These are phyloP conservation scores for Thunnus maccoyii DNA, from an alignment of 2,113 vertebrate species.

Conservation along the genomic window DNA sequence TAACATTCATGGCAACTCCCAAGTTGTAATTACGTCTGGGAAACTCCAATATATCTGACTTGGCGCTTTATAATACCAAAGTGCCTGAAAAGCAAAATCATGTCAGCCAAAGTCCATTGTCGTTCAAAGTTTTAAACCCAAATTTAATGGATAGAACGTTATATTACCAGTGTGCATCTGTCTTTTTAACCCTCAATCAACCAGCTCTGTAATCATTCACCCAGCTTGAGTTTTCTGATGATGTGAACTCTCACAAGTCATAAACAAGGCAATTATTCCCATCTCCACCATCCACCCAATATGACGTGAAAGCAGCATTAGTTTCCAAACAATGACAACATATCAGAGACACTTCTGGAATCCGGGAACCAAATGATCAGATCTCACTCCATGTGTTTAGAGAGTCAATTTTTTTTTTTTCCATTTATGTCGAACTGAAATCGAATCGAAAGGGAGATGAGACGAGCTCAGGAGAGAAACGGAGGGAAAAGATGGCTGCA, in stretches of 20 bases:
- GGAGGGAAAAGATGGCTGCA: not conserved
- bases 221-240: too few relatives aligned
- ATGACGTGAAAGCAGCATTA: too few relatives aligned
- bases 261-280: too few relatives aligned
- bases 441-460: not conserved
- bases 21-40: too few relatives aligned
- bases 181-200: too few relatives aligned
- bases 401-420: not conserved
- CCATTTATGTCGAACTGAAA: not conserved
- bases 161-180: too few relatives aligned
- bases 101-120: not conserved
- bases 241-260: too few relatives aligned
- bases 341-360: conserved; percentile 1
- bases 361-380: not conserved
- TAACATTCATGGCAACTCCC: too few relatives aligned
- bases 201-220: too few relatives aligned
- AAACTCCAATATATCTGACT: too few relatives aligned
- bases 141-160: not conserved
- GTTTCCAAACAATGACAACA: not conserved
- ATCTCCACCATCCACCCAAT: too few relatives aligned
- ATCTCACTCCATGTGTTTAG: not conserved
- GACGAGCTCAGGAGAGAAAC: not conserved
- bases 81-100: not conserved
- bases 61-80: too few relatives aligned
- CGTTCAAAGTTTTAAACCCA: not conserved